Base-by-base conservation (phyloP, 2,888 invertebrate species). In the Trichopoda pennipes region DNA sequence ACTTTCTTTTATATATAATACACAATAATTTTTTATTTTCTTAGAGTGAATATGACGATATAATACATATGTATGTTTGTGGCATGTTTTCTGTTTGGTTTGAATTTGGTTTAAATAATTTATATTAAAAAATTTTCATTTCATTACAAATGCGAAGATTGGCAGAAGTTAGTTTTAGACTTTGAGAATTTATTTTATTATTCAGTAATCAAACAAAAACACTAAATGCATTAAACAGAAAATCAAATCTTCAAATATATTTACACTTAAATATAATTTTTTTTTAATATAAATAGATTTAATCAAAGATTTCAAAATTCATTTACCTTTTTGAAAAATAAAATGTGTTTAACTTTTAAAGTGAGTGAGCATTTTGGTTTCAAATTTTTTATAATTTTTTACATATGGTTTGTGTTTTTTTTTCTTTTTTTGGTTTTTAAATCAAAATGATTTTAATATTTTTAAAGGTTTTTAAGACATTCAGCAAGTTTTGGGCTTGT, bases 331-430 rank as follows among this genome's bases (percentile, higher is more conserved):
- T 38, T 51, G n/a, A 51, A 68, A 76, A 68, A 66, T 19, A 53
- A 51, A 70, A 51, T 6, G 10, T 66, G 83, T 53, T 58, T 84
- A 86, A 89, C 90, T 89, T 89, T 90, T 88, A 82, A 89, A 89
- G 90, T 89, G 86, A 85, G 85, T 89, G 90, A 90, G 90, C 89
- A 90, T 88, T 88, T 85, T 84, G 81, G 81, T 82, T 78, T 60
- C 56, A 17, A 16, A 44, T 64, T 76, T 42, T 77, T 53, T 49
- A 21, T 42, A 17, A 16, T 61, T 44, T 66, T 74, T 8, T 63
- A 28, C 6, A 7, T 28, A 28, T 28, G 68, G 32, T 66, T 49
- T 55, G 28, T 70, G 6, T 79, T 61, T 73, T 66, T 60, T 21
- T 17, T 28, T 49, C 61, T 47, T 44, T 72, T 44, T 9, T 7